phyloP scores from a whole-genome alignment of 2,113 vertebrate species.

The Zapus hudsonius region DNA sequence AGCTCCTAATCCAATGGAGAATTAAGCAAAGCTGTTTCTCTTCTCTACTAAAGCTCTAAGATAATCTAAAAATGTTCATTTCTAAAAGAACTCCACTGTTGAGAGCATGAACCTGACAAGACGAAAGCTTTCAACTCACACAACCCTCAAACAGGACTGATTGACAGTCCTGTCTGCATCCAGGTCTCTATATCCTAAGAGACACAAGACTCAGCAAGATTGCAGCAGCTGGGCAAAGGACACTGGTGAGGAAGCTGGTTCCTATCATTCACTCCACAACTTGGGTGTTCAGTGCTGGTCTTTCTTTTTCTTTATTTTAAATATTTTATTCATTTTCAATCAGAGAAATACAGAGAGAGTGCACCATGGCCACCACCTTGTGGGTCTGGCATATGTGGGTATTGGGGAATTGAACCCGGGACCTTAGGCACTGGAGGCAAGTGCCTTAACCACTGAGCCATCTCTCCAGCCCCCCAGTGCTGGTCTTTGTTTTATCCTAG shows the following conservation, averaged over 20 bases:
- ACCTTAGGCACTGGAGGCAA: too few relatives aligned
- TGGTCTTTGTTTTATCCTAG: too few relatives aligned
- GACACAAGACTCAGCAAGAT: background rate
- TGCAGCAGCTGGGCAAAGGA: background rate
- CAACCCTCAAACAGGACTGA: background rate
- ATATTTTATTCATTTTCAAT: too few relatives aligned
- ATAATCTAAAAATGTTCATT: background rate
- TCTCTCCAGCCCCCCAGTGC: too few relatives aligned
- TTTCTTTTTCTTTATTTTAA: too few relatives aligned
- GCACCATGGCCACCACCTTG: too few relatives aligned
- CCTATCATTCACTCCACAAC: background rate
- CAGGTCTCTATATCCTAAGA: background rate
- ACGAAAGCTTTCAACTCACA: background rate
- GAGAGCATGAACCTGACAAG: background rate
- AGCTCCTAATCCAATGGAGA: background rate
- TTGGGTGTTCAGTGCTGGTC: too few relatives aligned
- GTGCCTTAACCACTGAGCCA: too few relatives aligned
- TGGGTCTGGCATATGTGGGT: too few relatives aligned
- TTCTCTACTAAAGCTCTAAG: slow-evolving; percentile 12
- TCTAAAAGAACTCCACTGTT: background rate
- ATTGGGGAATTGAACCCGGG: too few relatives aligned
- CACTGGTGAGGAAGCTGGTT: background rate
- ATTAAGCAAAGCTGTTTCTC: background rate
- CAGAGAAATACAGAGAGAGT: too few relatives aligned
- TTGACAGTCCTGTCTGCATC: background rate